These are phyloP conservation scores for Adelges cooleyi DNA, from an alignment of 1,140 invertebrate genomes.

Conservation along the genomic window DNA sequence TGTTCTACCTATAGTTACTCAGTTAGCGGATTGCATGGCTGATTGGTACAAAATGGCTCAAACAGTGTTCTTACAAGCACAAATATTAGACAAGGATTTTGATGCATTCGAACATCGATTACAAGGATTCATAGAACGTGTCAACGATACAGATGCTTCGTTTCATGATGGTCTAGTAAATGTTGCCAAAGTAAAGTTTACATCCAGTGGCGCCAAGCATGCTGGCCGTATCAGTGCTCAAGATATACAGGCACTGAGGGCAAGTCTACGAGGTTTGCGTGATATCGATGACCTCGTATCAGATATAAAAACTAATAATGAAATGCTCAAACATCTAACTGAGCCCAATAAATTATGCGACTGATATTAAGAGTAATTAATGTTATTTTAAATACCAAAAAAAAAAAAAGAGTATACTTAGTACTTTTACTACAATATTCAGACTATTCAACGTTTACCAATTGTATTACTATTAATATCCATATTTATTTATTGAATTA, in stretches of 20 bases:
- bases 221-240: constrained; percentile 29
- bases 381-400: no score
- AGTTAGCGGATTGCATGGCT: constrained; percentile 57
- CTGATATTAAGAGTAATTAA: not conserved
- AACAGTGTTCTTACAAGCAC: constrained; percentile 57
- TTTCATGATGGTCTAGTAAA: constrained; percentile 34
- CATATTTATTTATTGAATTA: no score
- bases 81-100: constrained; percentile 63
- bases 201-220: constrained; percentile 28
- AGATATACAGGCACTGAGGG: constrained; percentile 25
- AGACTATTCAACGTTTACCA: no score
- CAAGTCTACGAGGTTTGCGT: constrained; percentile 23
- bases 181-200: constrained; percentile 30
- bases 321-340: constrained; percentile 21
- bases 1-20: constrained; percentile 51
- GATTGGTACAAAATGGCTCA: constrained; percentile 79
- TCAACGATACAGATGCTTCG: constrained; percentile 32
- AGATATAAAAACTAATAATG: constrained; percentile 16
- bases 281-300: constrained; percentile 19
- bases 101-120: constrained; percentile 42
- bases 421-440: no score
- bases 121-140: constrained; percentile 34
- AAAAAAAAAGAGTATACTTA: no score
- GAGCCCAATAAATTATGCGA: constrained; percentile 12
- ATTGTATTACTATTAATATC: no score